Base-by-base conservation (phyloP, 2,888 invertebrate species). In the Agrochola lota region DNA sequence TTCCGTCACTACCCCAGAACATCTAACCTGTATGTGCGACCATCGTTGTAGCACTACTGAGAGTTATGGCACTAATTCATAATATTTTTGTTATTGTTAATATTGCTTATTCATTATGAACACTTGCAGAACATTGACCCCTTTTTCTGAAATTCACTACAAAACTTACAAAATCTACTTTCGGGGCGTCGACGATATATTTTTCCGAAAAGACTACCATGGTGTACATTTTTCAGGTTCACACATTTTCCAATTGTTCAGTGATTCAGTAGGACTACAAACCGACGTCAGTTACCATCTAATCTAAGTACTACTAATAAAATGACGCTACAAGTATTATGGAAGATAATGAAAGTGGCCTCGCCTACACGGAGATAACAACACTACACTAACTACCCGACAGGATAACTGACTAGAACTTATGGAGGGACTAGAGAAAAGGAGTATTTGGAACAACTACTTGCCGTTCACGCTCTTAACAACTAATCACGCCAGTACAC, bases 401-500 rank as follows among this genome's bases (percentile, higher is more conserved):
- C 78, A 78, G 86, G 88, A 92, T 93, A 94, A 71, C 71, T 82
- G 91, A 92, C 94, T 95, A 95, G 90, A 92, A 93, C 91, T 84
- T 90, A 88, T 95, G 96, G 96, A 96, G 95, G 96, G 96, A 96
- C 93, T 96, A 94, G 92, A 93, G 91, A 92, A 92, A 92, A 91
- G 91, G 92, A 93, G 87, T 91, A 91, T 90, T 91, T 94, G 94
- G 94, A 94, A 86, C 68, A 79, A 86, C 86, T 88, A 88, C 86
- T 72, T 67, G 86, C 88, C 89, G 89, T 81, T 87, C 88, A 87
- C 86, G 86, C 74, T 71, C 67, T 68, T 70, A 77, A 62, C 11
- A 30, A 62, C 26, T 64, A 71, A 62, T 17, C 9, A n/a, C 63
- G 62, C 49, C 60, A 60, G 62, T 43, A 80, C 68, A 64, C 49